These are phyloP conservation scores for Drepanosiphum platanoidis DNA, from an alignment of 2,888 invertebrate genomes.

Conservation along the genomic window DNA sequence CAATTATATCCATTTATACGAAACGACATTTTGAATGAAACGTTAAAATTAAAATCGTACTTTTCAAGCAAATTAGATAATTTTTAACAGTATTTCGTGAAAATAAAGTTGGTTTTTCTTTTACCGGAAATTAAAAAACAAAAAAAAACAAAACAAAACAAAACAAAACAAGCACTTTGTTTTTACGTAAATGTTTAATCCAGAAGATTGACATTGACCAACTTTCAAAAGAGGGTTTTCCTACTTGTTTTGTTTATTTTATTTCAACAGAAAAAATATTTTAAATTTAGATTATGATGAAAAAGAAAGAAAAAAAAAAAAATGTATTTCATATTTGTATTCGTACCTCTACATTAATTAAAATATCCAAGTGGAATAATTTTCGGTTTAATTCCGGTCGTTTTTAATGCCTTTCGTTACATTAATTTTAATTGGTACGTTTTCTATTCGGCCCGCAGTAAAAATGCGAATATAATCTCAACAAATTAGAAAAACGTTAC, in stretches of 20 bases:
- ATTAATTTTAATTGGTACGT: no score
- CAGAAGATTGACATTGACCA: constrained; percentile 18
- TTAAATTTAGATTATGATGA: not conserved
- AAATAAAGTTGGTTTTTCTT: not conserved
- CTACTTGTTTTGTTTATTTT: not conserved
- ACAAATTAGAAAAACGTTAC: no score
- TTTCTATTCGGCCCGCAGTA: no score
- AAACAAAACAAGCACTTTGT: not conserved
- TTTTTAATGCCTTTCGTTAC: no score
- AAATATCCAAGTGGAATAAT: not conserved
- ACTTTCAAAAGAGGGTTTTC: not conserved
- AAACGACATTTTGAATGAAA: not conserved
- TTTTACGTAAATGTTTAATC: constrained; percentile 8
- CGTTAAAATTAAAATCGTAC: not conserved
- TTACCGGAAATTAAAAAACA: not conserved
- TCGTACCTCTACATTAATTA: not conserved
- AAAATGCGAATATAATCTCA: no score
- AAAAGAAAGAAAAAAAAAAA: no score
- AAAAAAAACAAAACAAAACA: no score
- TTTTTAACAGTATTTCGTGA: not conserved
- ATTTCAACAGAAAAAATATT: not conserved
- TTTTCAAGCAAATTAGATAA: not conserved
- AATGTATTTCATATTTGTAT: not conserved
- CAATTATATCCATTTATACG: no score
- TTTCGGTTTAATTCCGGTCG: not conserved